Conservation (phyloP, 1,140 invertebrate species). For the Apis dorsata region DNA sequence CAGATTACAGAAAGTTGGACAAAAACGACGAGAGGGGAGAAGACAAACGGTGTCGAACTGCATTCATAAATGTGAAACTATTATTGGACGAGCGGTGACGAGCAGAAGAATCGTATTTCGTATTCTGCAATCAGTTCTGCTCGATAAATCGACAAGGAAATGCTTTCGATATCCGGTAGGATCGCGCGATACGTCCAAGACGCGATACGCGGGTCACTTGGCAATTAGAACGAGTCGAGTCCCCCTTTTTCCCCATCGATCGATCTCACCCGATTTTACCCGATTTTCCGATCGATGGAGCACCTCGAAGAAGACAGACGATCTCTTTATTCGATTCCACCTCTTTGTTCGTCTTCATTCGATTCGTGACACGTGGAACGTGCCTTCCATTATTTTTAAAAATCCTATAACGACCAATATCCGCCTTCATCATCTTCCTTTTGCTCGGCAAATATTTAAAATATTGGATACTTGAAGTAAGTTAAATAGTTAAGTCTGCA, state of each 20-base stretch:
- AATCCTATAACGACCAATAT: background rate
- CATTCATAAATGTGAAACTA: background rate
- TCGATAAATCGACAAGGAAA: slow-evolving; percentile 62
- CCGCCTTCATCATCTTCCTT: too few relatives aligned
- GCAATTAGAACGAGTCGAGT: slow-evolving; percentile 35
- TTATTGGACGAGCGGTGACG: background rate
- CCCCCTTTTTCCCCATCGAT: too few relatives aligned
- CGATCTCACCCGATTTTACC: background rate
- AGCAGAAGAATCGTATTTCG: slow-evolving; percentile 52
- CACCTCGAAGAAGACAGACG: background rate
- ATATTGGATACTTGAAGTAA: background rate
- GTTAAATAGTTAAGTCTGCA: background rate
- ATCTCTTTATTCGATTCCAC: background rate
- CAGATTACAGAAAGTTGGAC: background rate
- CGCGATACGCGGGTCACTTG: slow-evolving; percentile 33
- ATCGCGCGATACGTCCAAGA: slow-evolving; percentile 34
- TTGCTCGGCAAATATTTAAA: background rate
- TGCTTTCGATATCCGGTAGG: slow-evolving; percentile 52
- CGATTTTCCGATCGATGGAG: slow-evolving; percentile 12
- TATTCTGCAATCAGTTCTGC: slow-evolving; percentile 53
- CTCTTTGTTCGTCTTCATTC: background rate
- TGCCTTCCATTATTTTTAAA: background rate
- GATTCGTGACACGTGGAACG: background rate
- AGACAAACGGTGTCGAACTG: background rate
- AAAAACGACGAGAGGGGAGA: background rate